Conservation (phyloP, 53 echinoderm and acorn worm species). For the Echinarachnius parma region DNA sequence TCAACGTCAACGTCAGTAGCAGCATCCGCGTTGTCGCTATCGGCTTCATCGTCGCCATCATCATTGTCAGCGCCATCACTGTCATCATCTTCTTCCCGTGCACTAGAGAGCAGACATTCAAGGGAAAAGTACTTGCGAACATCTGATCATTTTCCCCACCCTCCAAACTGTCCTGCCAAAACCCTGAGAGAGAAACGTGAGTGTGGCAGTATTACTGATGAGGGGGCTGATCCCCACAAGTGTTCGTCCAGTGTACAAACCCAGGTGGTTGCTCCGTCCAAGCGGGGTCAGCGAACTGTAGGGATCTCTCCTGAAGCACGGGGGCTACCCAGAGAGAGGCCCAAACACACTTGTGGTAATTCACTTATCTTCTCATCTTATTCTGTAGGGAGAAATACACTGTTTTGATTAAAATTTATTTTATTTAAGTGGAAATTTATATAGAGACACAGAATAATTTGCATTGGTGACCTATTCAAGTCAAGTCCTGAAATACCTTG, state of each 20-base stretch:
- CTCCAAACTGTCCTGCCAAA: neutral
- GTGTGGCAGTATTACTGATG: too few relatives aligned
- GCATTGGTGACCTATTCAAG: too few relatives aligned
- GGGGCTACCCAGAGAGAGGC: constrained; percentile 28
- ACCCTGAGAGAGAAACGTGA: too few relatives aligned
- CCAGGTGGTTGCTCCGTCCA: neutral
- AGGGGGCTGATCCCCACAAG: neutral
- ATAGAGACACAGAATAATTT: too few relatives aligned
- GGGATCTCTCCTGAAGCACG: constrained; percentile 39
- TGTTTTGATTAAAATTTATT: too few relatives aligned
- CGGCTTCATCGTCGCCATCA: neutral
- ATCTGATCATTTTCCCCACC: too few relatives aligned
- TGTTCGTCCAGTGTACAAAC: neutral
- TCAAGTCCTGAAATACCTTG: too few relatives aligned
- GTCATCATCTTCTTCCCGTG: neutral
- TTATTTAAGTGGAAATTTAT: too few relatives aligned
- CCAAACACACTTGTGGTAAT: constrained; percentile 42
- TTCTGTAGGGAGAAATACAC: too few relatives aligned
- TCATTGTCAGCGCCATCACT: neutral
- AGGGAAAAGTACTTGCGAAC: too few relatives aligned
- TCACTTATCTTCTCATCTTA: too few relatives aligned
- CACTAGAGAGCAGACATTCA: neutral
- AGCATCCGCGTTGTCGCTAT: neutral
- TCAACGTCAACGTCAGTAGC: neutral
- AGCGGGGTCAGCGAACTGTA: constrained; percentile 8